A percentile compares a stretch with the other conserved stretches of the same genome.
phyloP scores from a whole-genome alignment of 2,113 vertebrate species.

The Orientallactaga bullata region DNA sequence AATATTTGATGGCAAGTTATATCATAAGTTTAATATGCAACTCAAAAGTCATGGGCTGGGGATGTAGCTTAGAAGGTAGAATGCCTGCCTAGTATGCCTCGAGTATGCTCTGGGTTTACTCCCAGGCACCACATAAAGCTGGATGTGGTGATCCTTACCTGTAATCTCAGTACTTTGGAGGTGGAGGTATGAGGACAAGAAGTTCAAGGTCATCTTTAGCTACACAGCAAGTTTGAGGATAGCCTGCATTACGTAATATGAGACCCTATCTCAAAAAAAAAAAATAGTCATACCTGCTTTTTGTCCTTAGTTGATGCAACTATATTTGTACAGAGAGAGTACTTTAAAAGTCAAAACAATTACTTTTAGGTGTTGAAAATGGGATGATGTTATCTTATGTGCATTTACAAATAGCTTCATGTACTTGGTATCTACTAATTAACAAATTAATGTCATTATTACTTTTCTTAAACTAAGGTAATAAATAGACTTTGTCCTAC shows the following conservation, averaged over 20 bases:
- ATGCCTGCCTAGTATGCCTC: no score
- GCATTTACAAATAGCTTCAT: neutral
- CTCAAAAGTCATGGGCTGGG: neutral
- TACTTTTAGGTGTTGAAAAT: constrained; percentile 4
- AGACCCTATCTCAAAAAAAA: neutral
- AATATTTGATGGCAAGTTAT: neutral
- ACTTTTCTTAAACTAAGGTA: constrained; percentile 6
- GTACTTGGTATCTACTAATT: neutral
- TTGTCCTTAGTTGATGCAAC: neutral
- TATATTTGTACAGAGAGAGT: neutral
- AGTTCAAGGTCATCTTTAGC: no score
- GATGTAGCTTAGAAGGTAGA: no score
- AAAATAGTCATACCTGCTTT: neutral
- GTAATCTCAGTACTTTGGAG: no score
- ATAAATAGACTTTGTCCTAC: neutral
- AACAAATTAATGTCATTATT: neutral
- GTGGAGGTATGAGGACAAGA: no score
- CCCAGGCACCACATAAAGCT: no score
- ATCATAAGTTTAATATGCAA: neutral
- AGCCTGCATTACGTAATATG: no score
- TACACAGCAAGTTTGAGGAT: no score
- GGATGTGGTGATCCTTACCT: no score
- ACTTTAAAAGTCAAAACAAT: constrained; percentile 11
- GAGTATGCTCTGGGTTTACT: no score
- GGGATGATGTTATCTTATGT: neutral